Evolutionary conservation across 2,888 invertebrate genomes (phyloP), one percentile per base, ranked within the genome.

Genomic region (Plagiodera versicolora): DNA sequence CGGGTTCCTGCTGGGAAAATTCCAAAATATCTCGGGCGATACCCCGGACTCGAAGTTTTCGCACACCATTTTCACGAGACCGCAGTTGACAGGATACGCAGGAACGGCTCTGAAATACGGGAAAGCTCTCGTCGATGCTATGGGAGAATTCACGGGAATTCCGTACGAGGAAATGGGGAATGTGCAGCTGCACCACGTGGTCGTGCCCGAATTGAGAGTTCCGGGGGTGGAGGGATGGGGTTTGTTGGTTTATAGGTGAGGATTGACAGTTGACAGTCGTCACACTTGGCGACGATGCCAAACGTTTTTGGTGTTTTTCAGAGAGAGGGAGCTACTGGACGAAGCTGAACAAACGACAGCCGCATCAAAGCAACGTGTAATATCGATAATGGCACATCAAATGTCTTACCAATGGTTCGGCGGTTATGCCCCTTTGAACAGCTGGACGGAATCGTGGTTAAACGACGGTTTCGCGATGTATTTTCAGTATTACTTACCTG

Each of bases 311-410:
- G n/a, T n/a, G n/a, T n/a, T n/a, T 50, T 58, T 14, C 28, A 69
- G 69, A 47, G 72, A 72, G 63, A 45, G 48, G 8, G 32, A 55
- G 30, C 14, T 70, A 14, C 50, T 72, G 10, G 69, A 62, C 44
- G 67, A 69, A 35, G 66, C 57, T 18, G 35, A 49, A 1, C 61
- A 63, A 48, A 66, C 69, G 1, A 61, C 67, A 0, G 35, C 49
- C 10, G 10, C 17, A 14, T 50, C 65, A 49, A 65, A 62, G 55
- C 87, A 89, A 68, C 81, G 83, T 51, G 84, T 89, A 1, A 87
- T 87, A 1, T 83, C 86, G 28, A 86, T 87, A 1, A 82, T 90
- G 2, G 83, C 89, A 0, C 93, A 93, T 71, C 93, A 94, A 76
- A 77, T 91, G 57, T 87, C 89, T 1, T 93, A 94, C 76, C 90